Evolutionary conservation across 2,888 invertebrate species (phyloP).

Genomic region (Acanthosepion esculentum): DNA sequence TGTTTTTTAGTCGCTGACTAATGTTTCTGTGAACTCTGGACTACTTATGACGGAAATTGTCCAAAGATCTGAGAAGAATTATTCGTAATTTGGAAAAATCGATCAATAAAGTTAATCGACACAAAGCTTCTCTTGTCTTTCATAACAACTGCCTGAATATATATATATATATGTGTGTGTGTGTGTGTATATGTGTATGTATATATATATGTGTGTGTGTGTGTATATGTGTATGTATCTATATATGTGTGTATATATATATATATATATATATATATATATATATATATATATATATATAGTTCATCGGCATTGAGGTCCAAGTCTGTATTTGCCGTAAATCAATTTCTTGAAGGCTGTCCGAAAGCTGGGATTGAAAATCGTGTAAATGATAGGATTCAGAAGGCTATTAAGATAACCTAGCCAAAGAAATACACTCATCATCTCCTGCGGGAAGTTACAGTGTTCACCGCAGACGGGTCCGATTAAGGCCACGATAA

Average conservation of each 20-base stretch:
- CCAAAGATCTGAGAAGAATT: too few species aligned
- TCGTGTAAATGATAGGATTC: constrained; percentile 95
- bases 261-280: too few species aligned
- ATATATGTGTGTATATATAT: too few species aligned
- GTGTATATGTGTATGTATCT: too few species aligned
- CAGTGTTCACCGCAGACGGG: constrained; percentile 82
- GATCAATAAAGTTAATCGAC: too few species aligned
- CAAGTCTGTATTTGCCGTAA: constrained; percentile 67
- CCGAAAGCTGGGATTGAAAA: constrained; percentile 93
- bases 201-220: too few species aligned
- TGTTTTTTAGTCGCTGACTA: too few species aligned
- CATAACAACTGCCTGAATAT: not conserved
- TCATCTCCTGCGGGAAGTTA: constrained; percentile 65
- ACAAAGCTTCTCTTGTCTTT: too few species aligned
- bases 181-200: too few species aligned
- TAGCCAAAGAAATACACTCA: constrained; percentile 82
- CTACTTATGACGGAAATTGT: too few species aligned
- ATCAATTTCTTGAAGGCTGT: constrained; percentile 91
- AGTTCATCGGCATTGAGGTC: constrained; percentile 47
- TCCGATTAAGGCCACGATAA: constrained; percentile 88
- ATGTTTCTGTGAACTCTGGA: too few species aligned
- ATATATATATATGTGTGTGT: not conserved
- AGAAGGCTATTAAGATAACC: constrained; percentile 93
- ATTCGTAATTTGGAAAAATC: too few species aligned
- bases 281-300: not conserved